Conservation (phyloP, 2,888 invertebrate species). For the Eristalis intricaria region DNA sequence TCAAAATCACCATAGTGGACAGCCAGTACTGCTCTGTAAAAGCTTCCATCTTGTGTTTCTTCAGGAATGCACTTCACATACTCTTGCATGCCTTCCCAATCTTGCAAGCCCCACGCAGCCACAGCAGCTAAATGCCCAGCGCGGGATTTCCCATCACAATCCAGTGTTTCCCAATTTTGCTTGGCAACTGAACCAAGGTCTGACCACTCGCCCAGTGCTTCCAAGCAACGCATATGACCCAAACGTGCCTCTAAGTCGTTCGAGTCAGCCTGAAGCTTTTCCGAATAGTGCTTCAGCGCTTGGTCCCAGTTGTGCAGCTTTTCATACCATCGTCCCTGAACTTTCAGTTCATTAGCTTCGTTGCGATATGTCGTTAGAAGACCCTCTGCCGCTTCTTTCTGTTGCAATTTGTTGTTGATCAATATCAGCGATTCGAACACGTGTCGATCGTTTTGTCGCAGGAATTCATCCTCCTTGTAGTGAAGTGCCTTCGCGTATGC, state of each 20-base stretch:
- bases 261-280: constrained; percentile 85
- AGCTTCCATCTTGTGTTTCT: constrained; percentile 97
- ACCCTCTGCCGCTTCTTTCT: constrained; percentile 98
- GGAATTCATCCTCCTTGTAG: constrained; percentile 95
- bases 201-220: constrained; percentile 98
- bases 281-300: constrained; percentile 93
- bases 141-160: constrained; percentile 83
- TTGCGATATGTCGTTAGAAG: constrained; percentile 91
- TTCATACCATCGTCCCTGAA: constrained; percentile 98
- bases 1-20: constrained; percentile 90
- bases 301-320: constrained; percentile 99
- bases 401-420: constrained; percentile 99
- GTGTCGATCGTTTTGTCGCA: constrained; percentile 89
- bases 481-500: constrained; percentile 86
- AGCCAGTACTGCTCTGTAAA: constrained; percentile 95
- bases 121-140: constrained; percentile 96
- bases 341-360: constrained; percentile 84
- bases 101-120: constrained; percentile 96
- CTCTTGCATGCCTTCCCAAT: constrained; percentile 96
- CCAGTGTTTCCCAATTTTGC: constrained; percentile 88
- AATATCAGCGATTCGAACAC: constrained; percentile 96
- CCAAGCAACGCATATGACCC: constrained; percentile 97
- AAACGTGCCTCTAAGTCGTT: constrained; percentile 90
- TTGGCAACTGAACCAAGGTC: constrained; percentile 91
- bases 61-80: constrained; percentile 94